phyloP scores from a whole-genome alignment of 2,113 vertebrate genomes.

The Syngnathus scovelli region DNA sequence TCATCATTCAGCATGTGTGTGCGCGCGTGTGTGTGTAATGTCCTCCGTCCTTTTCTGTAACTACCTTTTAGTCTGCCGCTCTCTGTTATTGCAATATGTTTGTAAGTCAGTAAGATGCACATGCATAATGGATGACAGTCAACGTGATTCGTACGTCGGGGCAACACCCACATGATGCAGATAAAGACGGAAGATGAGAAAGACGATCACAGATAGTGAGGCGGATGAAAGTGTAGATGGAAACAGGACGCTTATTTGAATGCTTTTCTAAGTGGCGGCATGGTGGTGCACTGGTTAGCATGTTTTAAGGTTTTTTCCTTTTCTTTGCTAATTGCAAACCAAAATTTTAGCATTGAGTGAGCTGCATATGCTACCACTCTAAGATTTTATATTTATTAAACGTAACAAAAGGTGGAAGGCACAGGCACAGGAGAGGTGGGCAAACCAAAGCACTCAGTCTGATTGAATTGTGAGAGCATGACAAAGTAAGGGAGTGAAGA shows the following conservation, averaged over 20 bases:
- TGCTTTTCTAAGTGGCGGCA: no score
- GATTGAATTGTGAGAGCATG: not conserved
- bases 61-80: not conserved
- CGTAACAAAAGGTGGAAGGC: not conserved
- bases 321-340: no score
- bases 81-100: not conserved
- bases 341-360: no score
- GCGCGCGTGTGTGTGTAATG: not conserved
- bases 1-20: not conserved
- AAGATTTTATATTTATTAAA: no score
- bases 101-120: conserved; percentile 3
- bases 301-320: no score
- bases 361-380: no score
- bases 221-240: no score
- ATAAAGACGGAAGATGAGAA: conserved; percentile 19
- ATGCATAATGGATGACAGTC: conserved; percentile 58
- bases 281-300: no score
- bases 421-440: not conserved
- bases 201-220: conserved; percentile 1
- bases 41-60: not conserved
- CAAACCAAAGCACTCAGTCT: not conserved
- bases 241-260: no score
- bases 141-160: conserved; percentile 32
- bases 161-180: conserved; percentile 46
- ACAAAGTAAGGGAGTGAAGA: conserved; percentile 2